Conservation (phyloP, 64 coral and sea anemone species). For the Catalaphyllia jardinei region DNA sequence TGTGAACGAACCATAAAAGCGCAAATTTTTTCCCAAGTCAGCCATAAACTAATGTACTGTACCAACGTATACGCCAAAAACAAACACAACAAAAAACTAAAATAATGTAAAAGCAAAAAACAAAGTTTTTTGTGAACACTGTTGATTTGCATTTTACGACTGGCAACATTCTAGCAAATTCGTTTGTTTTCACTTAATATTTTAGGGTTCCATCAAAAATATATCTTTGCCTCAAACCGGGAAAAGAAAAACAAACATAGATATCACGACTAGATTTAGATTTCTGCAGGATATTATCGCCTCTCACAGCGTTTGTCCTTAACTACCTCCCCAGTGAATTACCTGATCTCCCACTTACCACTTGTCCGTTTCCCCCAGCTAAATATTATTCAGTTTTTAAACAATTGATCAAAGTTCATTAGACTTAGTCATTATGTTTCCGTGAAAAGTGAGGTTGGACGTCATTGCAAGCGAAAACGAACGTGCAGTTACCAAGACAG, state of each 20-base stretch:
- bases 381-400: background rate
- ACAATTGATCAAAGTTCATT: background rate
- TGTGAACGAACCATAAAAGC: too few species aligned
- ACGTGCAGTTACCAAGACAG: background rate
- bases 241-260: background rate
- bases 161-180: background rate
- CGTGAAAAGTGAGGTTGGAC: background rate
- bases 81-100: background rate
- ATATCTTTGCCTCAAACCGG: background rate
- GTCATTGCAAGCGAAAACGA: background rate
- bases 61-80: background rate
- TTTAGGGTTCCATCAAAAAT: background rate
- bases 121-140: background rate
- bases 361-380: background rate
- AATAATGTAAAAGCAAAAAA: background rate
- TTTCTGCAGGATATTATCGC: background rate
- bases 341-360: background rate
- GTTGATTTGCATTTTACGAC: background rate
- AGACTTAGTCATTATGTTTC: conserved; percentile 4
- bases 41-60: too few species aligned
- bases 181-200: background rate
- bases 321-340: background rate
- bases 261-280: background rate
- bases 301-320: background rate
- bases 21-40: too few species aligned